Percentiles rank a stretch among this genome's conserved stretches.
Conservation (phyloP, 2,888 invertebrate species). For the Caenorhabditis doughertyi region DNA sequence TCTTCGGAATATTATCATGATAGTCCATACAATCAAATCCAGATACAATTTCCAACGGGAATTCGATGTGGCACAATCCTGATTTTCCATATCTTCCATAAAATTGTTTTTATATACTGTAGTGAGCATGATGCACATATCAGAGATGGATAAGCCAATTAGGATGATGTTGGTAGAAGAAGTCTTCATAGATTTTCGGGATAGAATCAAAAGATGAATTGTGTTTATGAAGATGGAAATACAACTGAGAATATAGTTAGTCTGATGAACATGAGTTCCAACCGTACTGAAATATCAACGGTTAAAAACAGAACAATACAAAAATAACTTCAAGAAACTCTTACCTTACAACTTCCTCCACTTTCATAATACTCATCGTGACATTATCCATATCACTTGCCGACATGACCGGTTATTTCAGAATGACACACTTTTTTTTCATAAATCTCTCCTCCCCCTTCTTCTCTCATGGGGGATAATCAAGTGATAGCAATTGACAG, state of each 20-base stretch:
- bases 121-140: slow-evolving; percentile 1
- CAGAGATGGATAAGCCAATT: slow-evolving; percentile 21
- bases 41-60: slow-evolving; percentile 13
- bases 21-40: slow-evolving; percentile 12
- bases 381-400: background rate
- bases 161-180: slow-evolving; percentile 28
- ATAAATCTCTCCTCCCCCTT: no score
- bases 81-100: slow-evolving; percentile 10
- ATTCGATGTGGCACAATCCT: slow-evolving; percentile 26
- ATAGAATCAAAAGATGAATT: slow-evolving; percentile 18
- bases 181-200: slow-evolving; percentile 22
- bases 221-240: slow-evolving; percentile 19
- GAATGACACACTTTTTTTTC: slow-evolving; percentile 18
- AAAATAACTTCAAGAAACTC: background rate
- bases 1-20: slow-evolving; percentile 16
- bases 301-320: background rate
- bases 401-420: background rate
- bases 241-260: slow-evolving; percentile 21
- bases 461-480: slow-evolving; percentile 12
- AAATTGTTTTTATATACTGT: slow-evolving; percentile 40
- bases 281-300: slow-evolving; percentile 7
- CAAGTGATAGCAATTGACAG: no score
- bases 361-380: background rate
- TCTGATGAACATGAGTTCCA: slow-evolving; percentile 13
- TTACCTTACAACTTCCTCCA: background rate